These are phyloP conservation scores for Anguilla marmorata DNA, from an alignment of 2,797 vertebrate species.

Conservation along the genomic window DNA sequence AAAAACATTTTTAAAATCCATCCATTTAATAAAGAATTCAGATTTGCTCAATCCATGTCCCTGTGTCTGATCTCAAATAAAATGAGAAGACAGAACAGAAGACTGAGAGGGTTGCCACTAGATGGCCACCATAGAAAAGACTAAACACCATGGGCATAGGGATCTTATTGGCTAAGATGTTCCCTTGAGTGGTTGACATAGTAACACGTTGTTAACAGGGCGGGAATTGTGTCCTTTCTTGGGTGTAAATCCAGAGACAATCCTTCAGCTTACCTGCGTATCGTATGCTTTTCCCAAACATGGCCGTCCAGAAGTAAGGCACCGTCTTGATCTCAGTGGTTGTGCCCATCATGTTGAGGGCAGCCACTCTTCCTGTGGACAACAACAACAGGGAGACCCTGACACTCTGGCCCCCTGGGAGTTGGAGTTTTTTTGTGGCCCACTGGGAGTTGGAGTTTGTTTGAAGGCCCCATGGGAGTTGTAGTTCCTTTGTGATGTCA, in stretches of 20 bases:
- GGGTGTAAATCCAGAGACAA: too few species aligned
- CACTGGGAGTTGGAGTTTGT: not conserved
- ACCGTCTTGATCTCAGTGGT: conserved; percentile 86
- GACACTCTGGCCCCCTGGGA: too few species aligned
- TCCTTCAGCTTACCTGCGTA: conserved; percentile 78
- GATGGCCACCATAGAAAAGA: too few species aligned
- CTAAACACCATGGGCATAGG: too few species aligned
- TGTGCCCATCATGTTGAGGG: conserved; percentile 91
- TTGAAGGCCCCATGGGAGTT: not conserved
- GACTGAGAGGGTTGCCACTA: too few species aligned
- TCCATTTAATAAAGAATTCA: not conserved
- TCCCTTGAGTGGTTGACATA: too few species aligned
- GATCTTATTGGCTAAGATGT: too few species aligned
- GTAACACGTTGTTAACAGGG: too few species aligned
- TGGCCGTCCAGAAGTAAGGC: conserved; percentile 94
- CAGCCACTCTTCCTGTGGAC: conserved; percentile 82
- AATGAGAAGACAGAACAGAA: not conserved
- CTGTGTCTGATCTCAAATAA: not conserved
- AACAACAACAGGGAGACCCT: conserved; percentile 5
- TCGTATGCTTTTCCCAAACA: conserved; percentile 96
- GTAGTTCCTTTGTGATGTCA: not conserved
- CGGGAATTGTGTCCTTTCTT: too few species aligned
- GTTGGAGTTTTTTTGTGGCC: too few species aligned
- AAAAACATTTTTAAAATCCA: not conserved
- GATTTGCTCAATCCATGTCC: not conserved